Percentiles rank a stretch among this genome's conserved stretches.
phyloP scores from a whole-genome alignment of 1,140 invertebrate species.

The Telenomus remus region DNA sequence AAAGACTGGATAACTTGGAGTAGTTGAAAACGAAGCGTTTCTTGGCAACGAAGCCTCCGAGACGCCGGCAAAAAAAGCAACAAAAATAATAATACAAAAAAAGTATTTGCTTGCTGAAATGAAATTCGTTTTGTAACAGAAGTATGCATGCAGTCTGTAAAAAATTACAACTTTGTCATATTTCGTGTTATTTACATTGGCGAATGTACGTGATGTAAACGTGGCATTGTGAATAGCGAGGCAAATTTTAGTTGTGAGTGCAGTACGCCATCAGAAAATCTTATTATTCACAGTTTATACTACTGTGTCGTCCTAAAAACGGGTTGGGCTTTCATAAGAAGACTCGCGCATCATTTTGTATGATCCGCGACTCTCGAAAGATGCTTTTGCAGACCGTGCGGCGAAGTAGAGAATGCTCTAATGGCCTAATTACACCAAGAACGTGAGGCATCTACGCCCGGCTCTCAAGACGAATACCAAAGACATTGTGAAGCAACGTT shows the following conservation, averaged over 20 bases:
- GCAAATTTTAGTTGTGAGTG: not conserved
- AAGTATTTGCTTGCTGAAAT: constrained; percentile 3
- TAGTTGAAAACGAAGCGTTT: constrained; percentile 44
- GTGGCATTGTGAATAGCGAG: not conserved
- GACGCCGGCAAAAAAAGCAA: constrained; percentile 8
- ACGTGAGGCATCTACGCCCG: constrained; percentile 38
- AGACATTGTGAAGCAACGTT: constrained; percentile 35
- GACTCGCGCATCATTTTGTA: constrained; percentile 20
- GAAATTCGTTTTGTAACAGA: constrained; percentile 17
- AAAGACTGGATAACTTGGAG: constrained; percentile 48
- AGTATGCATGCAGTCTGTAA: not conserved
- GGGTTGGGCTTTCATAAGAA: constrained; percentile 12
- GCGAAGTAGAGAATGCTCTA: constrained; percentile 40
- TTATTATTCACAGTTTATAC: constrained; percentile 5
- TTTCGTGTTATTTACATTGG: not conserved
- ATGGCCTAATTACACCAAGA: constrained; percentile 50
- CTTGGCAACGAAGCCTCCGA: constrained; percentile 32
- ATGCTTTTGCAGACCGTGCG: constrained; percentile 7
- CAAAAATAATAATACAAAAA: not conserved
- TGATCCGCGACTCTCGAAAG: constrained; percentile 1
- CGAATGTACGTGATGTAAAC: not conserved
- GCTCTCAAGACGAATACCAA: constrained; percentile 36
- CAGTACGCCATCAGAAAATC: not conserved
- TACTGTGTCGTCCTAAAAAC: not conserved
- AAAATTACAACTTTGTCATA: not conserved